Base-by-base conservation (phyloP, 2,113 vertebrate species). In the Okapia johnstoni region DNA sequence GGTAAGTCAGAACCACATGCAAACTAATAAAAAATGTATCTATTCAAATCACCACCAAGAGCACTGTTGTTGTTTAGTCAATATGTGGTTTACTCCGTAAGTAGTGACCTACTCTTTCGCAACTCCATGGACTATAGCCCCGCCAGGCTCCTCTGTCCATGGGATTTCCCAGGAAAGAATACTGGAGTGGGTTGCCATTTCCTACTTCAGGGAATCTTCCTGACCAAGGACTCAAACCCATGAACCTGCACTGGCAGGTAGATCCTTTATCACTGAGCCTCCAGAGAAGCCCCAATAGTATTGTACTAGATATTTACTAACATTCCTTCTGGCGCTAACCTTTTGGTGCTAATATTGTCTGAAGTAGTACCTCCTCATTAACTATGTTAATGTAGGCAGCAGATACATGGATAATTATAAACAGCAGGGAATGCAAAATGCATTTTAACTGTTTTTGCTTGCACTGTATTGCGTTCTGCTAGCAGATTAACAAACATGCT, bases 381-480 rank as follows among this genome's bases (percentile, higher is more conserved):
- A 77, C 70, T 86, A 48, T 85, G 50, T 86, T 77, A 90, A 76
- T 79, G 14, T 70, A 70, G 48, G 57, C 63, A 91, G 43, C 19
- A 84, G 26, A 90, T 63, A 87, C 50, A 48, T 46, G 57, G 63
- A 43, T 93, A 85, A 95, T 83, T 88, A 93, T 54, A 91, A 95
- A 84, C 66, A 91, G 17, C 50, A 57, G 58, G 61, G 58, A 93
- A 90, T 58, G 11, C 87, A 88, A 90, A 96, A 79, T 93, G 40
- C 48, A 95, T 80, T 91, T 63, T 90, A 90, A 96, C 63, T 93
- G 61, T 23, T 36, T 94, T 93, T 83, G 26, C 95, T 77, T 83
- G 61, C 36, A 76, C 2, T 81, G 46, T 76, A 17, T 95, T 95
- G 58, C 15, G 21, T 89, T 86, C 46, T 28, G 5, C 15, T 90